Conservation (phyloP, 2,113 vertebrate species). For the Rostratula benghalensis region DNA sequence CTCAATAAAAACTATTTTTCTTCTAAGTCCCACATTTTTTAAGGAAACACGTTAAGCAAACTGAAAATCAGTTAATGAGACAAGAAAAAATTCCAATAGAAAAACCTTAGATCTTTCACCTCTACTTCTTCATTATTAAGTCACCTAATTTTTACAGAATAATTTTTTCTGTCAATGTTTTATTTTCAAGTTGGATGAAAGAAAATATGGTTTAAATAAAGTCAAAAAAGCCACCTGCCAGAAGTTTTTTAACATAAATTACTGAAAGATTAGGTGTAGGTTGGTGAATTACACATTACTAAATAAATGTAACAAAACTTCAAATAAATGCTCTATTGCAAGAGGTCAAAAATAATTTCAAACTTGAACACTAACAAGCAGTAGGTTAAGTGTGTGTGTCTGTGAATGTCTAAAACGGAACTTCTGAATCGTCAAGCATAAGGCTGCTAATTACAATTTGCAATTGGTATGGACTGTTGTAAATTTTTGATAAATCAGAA, state of each 20-base stretch:
- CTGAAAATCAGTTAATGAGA: neutral
- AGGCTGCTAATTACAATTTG: neutral
- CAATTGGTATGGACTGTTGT: neutral
- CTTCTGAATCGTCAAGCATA: neutral
- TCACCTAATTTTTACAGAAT: neutral
- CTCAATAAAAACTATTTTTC: neutral
- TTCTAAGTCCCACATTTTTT: neutral
- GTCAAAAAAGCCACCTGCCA: neutral
- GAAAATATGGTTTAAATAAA: neutral
- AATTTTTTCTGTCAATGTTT: neutral
- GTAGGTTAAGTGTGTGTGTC: neutral
- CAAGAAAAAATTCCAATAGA: neutral
- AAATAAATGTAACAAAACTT: neutral
- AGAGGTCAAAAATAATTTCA: neutral
- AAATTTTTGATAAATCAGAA: neutral
- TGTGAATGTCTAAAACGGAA: neutral
- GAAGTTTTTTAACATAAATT: neutral
- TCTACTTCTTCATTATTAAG: neutral
- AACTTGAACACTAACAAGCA: neutral
- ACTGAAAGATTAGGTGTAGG: neutral
- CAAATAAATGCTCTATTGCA: neutral
- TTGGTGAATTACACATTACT: neutral
- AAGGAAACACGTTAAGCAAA: neutral
- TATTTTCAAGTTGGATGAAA: neutral
- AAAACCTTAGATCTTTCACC: neutral